Base-by-base conservation (phyloP, 2,888 invertebrate genomes). In the Acronicta psi region DNA sequence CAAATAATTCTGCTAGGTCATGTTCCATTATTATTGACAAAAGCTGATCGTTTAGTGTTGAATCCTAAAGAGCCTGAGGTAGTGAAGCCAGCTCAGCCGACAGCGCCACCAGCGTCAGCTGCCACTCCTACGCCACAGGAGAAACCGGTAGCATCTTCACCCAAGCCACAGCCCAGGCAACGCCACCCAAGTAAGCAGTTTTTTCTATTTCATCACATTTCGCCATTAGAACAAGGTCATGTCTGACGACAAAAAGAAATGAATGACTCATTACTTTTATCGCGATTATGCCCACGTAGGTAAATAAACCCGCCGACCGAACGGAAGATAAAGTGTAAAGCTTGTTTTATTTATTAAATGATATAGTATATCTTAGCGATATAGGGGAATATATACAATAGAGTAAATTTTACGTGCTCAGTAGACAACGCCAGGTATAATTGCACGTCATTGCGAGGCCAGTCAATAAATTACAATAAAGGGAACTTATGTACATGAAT, bases 31-130 rank as follows among this genome's bases (percentile, higher is more conserved):
- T 55, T 71, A 68, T 66, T 72, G 72, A 72, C 51, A 0, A 7
- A 14, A 34, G 46, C 72, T 75, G 45, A 84, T 80, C 69, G 72
- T 85, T 68, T 86, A 93, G 92, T 89, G 81, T 81, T 89, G 87
- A 85, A 92, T 82, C 85, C 89, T 61, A 84, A 90, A 87, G 89
- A 83, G 62, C 71, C 81, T 23, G 87, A 83, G 72, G 59, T 57
- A 13, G 53, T 55, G 47, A 62, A 70, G 58, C 43, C 54, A 2
- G 61, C 42, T 0, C 68, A 58, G 23, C 18, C 59, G 23, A 46
- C 59, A 6, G 67, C 72, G 6, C 65, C 65, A 10, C 54, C 55
- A 14, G 40, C 55, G 23, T 17, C 62, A 4, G 45, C 70, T 1
- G 31, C 52, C 23, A 11, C 46, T 7, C 64, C 38, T 20, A 54